Base-by-base conservation (phyloP, 2,888 invertebrate species). In the Argyresthia goedartella region DNA sequence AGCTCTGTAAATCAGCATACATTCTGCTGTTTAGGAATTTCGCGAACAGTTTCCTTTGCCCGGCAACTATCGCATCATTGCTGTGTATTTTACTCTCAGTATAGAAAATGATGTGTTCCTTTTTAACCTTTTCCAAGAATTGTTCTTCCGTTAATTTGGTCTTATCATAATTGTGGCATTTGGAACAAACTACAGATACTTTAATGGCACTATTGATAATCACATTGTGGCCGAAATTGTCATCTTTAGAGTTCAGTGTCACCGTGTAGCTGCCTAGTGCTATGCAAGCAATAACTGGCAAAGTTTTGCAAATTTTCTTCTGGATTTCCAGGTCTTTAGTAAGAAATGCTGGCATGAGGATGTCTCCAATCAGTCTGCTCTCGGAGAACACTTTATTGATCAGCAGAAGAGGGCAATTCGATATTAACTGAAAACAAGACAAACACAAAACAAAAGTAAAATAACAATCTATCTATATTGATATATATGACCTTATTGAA, bases 301-400 rank as follows among this genome's bases (percentile, higher is more conserved):
- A 50, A 3, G 66, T 57, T 54, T 61, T 53, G 2, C 67, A 57
- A 6, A 87, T 59, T 54, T 66, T 61, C 50, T 60, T 66, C 54
- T 82, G 81, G n/a, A 76, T 49, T 4, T 63, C 64, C 46, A 54
- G 39, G 45, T 80, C 65, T 61, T 79, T 84, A 16, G 68, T 69
- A 13, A 78, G 62, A 51, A 85, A 73, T 1, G 76, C 77, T 53
- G 85, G 82, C 65, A 85, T 73, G 9, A 87, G 59, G 50, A 84
- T 63, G 35, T 86, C 82, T 16, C 76, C 76, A 44, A 87, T 77
- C 8, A 85, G 57, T 62, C 78, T 84, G 56, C 82, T 79, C 43
- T 76, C 65, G 35, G 80, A 72, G 42, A 66, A 62, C 7, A 69
- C 63, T 62, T 78, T 78, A 54, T 68, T 80, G 42, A 75, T 46